Base-by-base conservation (phyloP, 2,888 invertebrate genomes). In the Orthonychiurus folsomi region DNA sequence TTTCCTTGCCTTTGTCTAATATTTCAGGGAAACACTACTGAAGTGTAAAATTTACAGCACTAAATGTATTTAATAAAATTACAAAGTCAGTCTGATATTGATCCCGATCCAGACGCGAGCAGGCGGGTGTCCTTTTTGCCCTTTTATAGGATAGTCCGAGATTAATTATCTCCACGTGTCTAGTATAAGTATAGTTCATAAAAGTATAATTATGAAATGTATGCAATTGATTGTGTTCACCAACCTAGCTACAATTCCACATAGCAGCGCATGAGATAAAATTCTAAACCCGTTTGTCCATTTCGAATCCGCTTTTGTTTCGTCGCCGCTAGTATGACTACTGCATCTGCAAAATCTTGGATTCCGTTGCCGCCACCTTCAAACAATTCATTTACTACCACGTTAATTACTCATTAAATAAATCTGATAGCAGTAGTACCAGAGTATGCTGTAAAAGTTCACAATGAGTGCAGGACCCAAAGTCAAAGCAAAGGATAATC, bases 401-500 rank as follows among this genome's bases (percentile, higher is more conserved):
- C n/a, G n/a, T n/a, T n/a, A n/a, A n/a, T n/a, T n/a, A n/a, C n/a
- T n/a, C n/a, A n/a, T n/a, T n/a, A n/a, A n/a, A n/a, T n/a, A n/a
- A n/a, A n/a, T n/a, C n/a, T n/a, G n/a, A n/a, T n/a, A n/a, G n/a
- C n/a, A n/a, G n/a, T n/a, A n/a, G 3, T 50, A 59, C 59, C 59
- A 50, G 2, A 25, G 26, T 2, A 47, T 2, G 50, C 59, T 59
- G 47, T 23, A 21, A n/a, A 47, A 23, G 20, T 59, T 59, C 20
- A 59, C 50, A n/a, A 24, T 23, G 18, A 59, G 18, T 1, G n/a
- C 23, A 18, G 59, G 59, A 47, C 48, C n/a, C n/a, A 59, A 2
- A 15, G 50, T 50, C 20, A 59, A 48, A 2, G 3, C 24, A 3
- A 59, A 50, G 20, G 50, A 50, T 15, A 59, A 50, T 24, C 18